Percentiles rank a stretch among this genome's conserved stretches.
Evolutionary conservation across 1,140 invertebrate genomes (phyloP).

Genomic region (Epicauta chinensis): DNA sequence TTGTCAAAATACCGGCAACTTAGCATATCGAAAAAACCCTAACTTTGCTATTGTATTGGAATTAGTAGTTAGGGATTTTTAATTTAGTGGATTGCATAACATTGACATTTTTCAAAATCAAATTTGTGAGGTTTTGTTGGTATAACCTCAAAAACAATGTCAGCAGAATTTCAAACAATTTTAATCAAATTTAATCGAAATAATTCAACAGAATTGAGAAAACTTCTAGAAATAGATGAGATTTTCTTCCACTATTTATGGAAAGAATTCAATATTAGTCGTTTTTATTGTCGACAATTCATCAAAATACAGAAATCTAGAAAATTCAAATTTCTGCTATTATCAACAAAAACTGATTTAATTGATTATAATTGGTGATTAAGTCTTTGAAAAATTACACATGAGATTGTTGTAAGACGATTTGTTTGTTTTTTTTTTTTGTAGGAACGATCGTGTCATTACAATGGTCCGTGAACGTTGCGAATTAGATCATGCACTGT

Average conservation of each 20-base stretch:
- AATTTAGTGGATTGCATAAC: too few species aligned
- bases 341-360: conserved; percentile 52
- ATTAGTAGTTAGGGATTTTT: too few species aligned
- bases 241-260: conserved; percentile 4
- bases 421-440: conserved; percentile 9
- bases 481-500: conserved; percentile 79
- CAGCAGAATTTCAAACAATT: too few species aligned
- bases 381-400: conserved; percentile 9
- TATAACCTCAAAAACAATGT: too few species aligned
- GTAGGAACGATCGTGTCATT: conserved; percentile 28
- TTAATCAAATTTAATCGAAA: too few species aligned
- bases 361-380: conserved; percentile 62
- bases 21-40: too few species aligned
- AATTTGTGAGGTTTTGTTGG: too few species aligned
- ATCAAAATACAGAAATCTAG: neutral
- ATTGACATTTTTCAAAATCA: too few species aligned
- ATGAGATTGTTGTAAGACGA: too few species aligned
- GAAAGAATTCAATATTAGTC: conserved; percentile 1
- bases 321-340: conserved; percentile 33
- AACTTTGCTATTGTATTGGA: too few species aligned
- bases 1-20: too few species aligned
- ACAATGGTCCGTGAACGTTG: conserved; percentile 54
- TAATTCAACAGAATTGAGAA: too few species aligned
- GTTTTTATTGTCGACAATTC: neutral
- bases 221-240: neutral